Evolutionary conservation across 2,113 vertebrate genomes (phyloP), one percentile per base, ranked within the genome.

Genomic region (Corythoichthys haematopterus): DNA sequence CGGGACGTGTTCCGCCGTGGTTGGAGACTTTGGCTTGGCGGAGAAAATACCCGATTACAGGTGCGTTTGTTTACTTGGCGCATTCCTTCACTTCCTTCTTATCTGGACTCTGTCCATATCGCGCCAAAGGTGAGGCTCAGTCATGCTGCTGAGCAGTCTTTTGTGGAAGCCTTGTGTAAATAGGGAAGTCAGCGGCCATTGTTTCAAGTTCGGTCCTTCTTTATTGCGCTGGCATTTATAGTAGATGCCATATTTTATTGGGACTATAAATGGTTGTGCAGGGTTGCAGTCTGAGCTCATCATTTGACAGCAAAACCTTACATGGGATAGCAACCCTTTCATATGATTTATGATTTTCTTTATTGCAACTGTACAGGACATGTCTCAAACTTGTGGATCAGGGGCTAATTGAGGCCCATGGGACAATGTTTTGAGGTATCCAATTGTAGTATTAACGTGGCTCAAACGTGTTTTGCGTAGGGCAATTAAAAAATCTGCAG

Each of bases 21-120:
- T 98, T 75, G 96, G 94, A 50, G 97, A 98, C 89, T 98, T 99
- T 0, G 96, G 96, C 61, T 91, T 99, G 87, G 96, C 97, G 0
- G 97, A 98, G 87, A 98, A 97, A 89, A 99, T 98, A 68, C 97
- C 97, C 28, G 93, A 93, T 63, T 95, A 94, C 90, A 96, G 95
- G 94, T 96, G 45, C 13, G 77, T 77, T 6, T n/a, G n/a, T 43
- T n/a, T 40, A 28, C 28, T 36, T 57, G 55, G 64, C 16, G 11
- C 62, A 65, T 65, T 76, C 74, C 68, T 73, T 8, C 57, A 43
- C 69, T 58, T 65, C 69, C 57, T 0, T 20, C 46, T 11, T 37
- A 2, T 55, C 57, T 47, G 2, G 56, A 35, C 14, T 71, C 55
- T 10, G 4, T 65, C 50, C 52, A 0, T 61, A 60, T 53, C 50